Conservation (phyloP, 2,888 invertebrate genomes). For the Steinernema carpocapsae region DNA sequence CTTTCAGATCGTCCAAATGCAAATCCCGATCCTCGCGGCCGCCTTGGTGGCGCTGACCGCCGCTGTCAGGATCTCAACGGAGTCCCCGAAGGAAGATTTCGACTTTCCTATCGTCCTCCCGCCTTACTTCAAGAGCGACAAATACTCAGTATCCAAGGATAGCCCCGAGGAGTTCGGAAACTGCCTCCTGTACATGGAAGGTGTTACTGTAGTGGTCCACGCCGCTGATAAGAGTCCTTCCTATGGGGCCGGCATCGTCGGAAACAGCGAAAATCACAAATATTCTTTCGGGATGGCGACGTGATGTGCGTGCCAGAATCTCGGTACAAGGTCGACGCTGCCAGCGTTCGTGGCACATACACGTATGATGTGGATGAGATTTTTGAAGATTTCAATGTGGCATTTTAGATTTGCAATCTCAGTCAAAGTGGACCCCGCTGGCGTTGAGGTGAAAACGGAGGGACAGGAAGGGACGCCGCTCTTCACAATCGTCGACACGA, state of each 20-base stretch:
- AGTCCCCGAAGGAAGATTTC: not conserved
- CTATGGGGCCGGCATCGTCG: slow-evolving; percentile 34
- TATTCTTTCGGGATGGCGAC: not conserved
- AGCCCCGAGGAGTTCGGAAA: slow-evolving; percentile 11
- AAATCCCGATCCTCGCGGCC: no score
- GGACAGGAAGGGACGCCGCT: not conserved
- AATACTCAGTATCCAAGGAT: not conserved
- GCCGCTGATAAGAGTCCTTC: not conserved
- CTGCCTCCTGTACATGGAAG: slow-evolving; percentile 39
- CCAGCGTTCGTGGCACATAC: not conserved
- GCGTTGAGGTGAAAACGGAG: not conserved
- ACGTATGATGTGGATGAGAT: slow-evolving; percentile 8
- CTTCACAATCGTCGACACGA: not conserved
- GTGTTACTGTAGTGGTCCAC: slow-evolving; percentile 35
- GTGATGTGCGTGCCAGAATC: slow-evolving; percentile 17
- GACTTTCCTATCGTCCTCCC: not conserved
- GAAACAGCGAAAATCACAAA: slow-evolving; percentile 14
- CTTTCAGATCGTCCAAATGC: no score
- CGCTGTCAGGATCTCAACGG: no score
- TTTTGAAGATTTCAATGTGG: not conserved
- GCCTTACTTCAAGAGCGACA: slow-evolving; percentile 5
- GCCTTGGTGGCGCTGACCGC: no score
- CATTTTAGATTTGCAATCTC: slow-evolving; percentile 30
- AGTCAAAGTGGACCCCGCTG: slow-evolving; percentile 21
- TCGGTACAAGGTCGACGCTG: not conserved